Percentiles rank a stretch among this genome's conserved stretches.
phyloP scores from a whole-genome alignment of 2,113 vertebrate species.

The Murina feae region DNA sequence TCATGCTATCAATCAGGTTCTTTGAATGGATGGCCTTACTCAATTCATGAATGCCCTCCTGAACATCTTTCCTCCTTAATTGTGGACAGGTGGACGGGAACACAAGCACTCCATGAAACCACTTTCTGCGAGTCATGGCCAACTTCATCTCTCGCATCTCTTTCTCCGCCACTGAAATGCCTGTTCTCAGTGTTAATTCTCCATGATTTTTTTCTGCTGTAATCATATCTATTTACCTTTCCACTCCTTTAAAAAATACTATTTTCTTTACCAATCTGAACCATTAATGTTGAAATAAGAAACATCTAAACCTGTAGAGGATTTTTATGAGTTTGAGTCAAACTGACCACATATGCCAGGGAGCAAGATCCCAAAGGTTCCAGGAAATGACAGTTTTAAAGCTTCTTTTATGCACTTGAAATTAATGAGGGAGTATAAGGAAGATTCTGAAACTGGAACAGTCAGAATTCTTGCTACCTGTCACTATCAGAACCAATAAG shows the following conservation, averaged over 20 bases:
- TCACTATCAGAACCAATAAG: too few relatives aligned
- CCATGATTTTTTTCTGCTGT: not conserved
- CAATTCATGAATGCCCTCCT: not conserved
- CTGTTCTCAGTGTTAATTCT: not conserved
- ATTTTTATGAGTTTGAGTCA: not conserved
- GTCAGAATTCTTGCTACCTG: too few relatives aligned
- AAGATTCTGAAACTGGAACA: too few relatives aligned
- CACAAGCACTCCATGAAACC: not conserved
- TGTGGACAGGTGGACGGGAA: not conserved
- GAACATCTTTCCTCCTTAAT: not conserved
- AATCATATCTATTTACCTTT: not conserved
- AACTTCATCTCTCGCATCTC: fast-evolving
- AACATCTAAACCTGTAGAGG: not conserved
- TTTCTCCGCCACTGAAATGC: not conserved
- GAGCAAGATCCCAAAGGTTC: not conserved
- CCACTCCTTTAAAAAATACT: not conserved
- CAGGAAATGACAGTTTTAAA: not conserved
- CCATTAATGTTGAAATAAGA: not conserved
- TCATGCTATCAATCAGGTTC: not conserved
- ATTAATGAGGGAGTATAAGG: not conserved
- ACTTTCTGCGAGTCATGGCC: not conserved
- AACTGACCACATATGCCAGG: not conserved
- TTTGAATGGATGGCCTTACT: not conserved
- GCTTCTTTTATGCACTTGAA: not conserved
- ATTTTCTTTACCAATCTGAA: not conserved